These are phyloP conservation scores for Drosophila sproati DNA, from an alignment of 1,140 invertebrate species.

Conservation along the genomic window DNA sequence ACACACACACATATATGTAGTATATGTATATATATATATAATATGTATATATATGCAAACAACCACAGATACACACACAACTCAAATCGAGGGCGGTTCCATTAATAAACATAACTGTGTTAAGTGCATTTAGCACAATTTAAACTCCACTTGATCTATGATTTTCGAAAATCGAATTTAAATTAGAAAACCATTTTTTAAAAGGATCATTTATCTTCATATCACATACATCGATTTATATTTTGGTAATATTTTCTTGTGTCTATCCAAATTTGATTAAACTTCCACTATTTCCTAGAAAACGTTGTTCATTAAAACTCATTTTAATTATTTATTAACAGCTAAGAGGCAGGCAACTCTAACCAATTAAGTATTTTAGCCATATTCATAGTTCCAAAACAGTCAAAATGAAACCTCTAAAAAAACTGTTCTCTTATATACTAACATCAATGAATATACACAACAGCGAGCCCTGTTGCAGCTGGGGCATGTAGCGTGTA, in stretches of 20 bases:
- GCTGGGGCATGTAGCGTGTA: not conserved
- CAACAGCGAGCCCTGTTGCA: not conserved
- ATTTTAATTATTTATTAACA: too few relatives aligned
- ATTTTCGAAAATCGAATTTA: not conserved
- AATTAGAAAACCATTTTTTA: too few relatives aligned
- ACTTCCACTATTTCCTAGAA: too few relatives aligned
- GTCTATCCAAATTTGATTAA: too few relatives aligned
- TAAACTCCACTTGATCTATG: not conserved
- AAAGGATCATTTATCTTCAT: too few relatives aligned
- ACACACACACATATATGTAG: not conserved
- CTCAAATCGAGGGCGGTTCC: conserved; percentile 14
- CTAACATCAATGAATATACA: not conserved
- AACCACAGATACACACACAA: conserved; percentile 8
- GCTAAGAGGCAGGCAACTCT: too few relatives aligned
- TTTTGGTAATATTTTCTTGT: not conserved
- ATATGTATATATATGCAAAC: too few relatives aligned
- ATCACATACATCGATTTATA: too few relatives aligned
- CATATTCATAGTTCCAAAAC: too few relatives aligned
- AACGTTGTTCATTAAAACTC: too few relatives aligned
- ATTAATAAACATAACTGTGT: conserved; percentile 15
- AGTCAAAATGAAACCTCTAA: not conserved
- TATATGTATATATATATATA: too few relatives aligned
- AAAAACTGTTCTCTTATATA: conserved; percentile 30
- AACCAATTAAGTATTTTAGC: too few relatives aligned
- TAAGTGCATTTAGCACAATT: not conserved